Evolutionary conservation across 2,888 invertebrate species (phyloP), one percentile per base, ranked within the genome.

Genomic region (Danaus chrysippus): DNA sequence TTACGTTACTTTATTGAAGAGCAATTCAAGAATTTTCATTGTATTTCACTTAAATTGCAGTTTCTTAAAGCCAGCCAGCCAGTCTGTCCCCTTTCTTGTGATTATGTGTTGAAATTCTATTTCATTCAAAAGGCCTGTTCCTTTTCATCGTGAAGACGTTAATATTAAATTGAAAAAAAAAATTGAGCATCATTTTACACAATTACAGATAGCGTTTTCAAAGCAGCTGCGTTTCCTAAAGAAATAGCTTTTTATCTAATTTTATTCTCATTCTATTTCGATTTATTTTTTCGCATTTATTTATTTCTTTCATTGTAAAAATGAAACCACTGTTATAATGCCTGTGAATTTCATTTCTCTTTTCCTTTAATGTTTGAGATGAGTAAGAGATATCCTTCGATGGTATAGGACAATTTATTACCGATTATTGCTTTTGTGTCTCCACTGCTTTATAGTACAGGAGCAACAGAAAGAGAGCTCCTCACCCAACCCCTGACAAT

Each of bases 181-280:
- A 59, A 62, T 68, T 63, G 56, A 62, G 63, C 63, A 65, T 58
- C 69, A 62, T 61, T 65, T 67, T 67, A 58, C 56, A 62, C 60
- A 63, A 63, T 68, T 68, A 65, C 65, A 63, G 66, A 55, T 61
- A 56, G 54, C 63, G 62, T 63, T 34, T 34, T 56, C 61, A 58
- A 64, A 55, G 62, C 87, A 86, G 82, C 84, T 86, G 86, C 77
- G 81, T 63, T 74, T 73, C 74, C 76, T 74, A 74, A 74, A 75
- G 75, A 72, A 81, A 82, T 82, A 72, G 76, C 70, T 77, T 71
- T 71, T 75, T 66, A 83, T 84, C 78, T 78, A 76, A 86, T 86
- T 85, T 77, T 70, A 67, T 71, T 73, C 76, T 74, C 76, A 82
- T 85, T 85, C 84, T 77, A 81, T 85, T 83, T 75, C 72, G 74